A percentile compares a stretch with the other conserved stretches of the same genome.
These are phyloP conservation scores for Ifrita kowaldi DNA, from an alignment of 2,113 vertebrate genomes.

Conservation along the genomic window DNA sequence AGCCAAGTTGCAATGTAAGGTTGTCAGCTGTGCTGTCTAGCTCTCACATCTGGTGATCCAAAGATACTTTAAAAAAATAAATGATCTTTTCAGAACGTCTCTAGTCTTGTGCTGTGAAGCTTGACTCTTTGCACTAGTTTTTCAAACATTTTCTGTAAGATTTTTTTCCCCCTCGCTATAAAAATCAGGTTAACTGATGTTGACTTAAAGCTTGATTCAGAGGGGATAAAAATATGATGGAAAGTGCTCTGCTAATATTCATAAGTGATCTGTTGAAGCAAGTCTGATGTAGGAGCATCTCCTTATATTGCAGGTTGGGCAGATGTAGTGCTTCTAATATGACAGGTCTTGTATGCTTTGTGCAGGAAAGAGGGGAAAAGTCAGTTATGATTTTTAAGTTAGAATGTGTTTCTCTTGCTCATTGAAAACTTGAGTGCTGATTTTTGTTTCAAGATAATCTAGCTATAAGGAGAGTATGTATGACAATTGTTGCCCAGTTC, in stretches of 20 bases:
- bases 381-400: not conserved
- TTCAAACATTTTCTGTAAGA: not conserved
- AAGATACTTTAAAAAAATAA: not conserved
- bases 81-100: not conserved
- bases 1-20: not conserved
- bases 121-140: not conserved
- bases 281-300: not conserved
- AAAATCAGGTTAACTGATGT: not conserved
- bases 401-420: not conserved
- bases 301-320: not conserved
- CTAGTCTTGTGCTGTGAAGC: not conserved
- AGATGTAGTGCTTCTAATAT: not conserved
- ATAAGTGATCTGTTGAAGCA: not conserved
- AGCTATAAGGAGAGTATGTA: not conserved
- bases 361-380: not conserved
- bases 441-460: not conserved
- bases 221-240: not conserved
- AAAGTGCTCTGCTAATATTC: not conserved
- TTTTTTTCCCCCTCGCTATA: not conserved
- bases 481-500: not conserved
- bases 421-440: not conserved
- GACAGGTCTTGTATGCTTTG: not conserved
- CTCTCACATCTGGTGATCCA: not conserved
- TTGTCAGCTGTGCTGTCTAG: not conserved
- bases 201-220: not conserved